A percentile compares a stretch with the other conserved stretches of the same genome.
phyloP scores from a whole-genome alignment of 1,140 invertebrate genomes.

The Sycophaga agraensis region DNA sequence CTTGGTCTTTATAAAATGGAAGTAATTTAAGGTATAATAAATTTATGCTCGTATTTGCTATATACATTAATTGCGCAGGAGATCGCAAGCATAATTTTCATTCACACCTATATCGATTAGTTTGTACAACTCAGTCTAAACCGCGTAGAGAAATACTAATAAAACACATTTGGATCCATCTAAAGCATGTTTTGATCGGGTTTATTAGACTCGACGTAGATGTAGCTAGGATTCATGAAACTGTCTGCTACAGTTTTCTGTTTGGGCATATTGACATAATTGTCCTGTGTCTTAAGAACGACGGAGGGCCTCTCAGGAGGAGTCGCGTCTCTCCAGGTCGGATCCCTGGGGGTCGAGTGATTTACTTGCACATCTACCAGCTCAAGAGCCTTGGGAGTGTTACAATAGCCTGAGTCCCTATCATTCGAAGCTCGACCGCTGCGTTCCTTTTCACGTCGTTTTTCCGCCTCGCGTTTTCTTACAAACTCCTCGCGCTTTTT shows the following conservation, averaged over 20 bases:
- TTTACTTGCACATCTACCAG: constrained; percentile 37
- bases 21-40: no score
- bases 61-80: no score
- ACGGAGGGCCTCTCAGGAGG: not conserved
- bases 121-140: no score
- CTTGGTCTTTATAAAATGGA: no score
- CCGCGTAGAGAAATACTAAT: no score
- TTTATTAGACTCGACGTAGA: constrained; percentile 65
- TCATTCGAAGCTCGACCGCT: constrained; percentile 2
- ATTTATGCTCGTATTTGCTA: no score
- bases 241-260: constrained; percentile 52
- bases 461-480: constrained; percentile 37
- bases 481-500: constrained; percentile 50
- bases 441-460: constrained; percentile 22
- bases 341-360: not conserved
- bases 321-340: not conserved
- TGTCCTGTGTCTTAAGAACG: constrained; percentile 42
- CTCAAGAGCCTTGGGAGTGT: constrained; percentile 41
- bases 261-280: constrained; percentile 65
- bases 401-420: constrained; percentile 47
- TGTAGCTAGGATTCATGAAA: constrained; percentile 58
- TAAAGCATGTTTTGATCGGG: constrained; percentile 27
- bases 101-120: no score
- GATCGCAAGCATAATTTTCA: no score
- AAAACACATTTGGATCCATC: not conserved